phyloP scores from a whole-genome alignment of 2,888 invertebrate genomes.

The Eumerus sabulonum region DNA sequence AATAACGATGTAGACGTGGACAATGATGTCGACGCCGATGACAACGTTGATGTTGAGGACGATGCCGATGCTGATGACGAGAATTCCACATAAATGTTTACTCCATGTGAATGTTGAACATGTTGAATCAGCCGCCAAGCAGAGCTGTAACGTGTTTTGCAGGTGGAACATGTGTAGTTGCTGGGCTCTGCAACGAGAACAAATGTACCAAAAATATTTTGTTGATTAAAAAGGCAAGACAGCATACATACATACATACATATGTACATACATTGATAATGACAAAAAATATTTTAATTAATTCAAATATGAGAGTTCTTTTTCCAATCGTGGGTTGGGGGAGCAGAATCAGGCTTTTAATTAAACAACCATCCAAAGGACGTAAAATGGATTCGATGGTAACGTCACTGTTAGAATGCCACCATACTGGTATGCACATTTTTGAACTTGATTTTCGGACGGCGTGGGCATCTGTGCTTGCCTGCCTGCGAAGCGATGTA shows the following conservation, averaged over 20 bases:
- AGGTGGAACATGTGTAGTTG: slow-evolving; percentile 95
- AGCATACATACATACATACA: no score
- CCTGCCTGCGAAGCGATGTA: slow-evolving; percentile 40
- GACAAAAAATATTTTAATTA: slow-evolving; percentile 31
- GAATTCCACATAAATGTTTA: slow-evolving; percentile 92
- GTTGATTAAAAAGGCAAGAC: slow-evolving; percentile 34
- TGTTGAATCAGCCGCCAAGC: slow-evolving; percentile 98
- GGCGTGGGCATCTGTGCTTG: slow-evolving; percentile 41
- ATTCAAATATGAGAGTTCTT: slow-evolving; percentile 30
- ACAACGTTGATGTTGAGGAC: slow-evolving; percentile 71
- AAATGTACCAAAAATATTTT: neutral
- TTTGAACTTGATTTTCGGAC: slow-evolving; percentile 59
- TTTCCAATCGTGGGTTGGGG: no score
- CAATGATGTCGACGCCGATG: slow-evolving; percentile 55
- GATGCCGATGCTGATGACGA: slow-evolving; percentile 73
- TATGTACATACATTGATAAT: no score
- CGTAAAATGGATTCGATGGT: slow-evolving; percentile 45
- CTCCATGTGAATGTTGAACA: slow-evolving; percentile 95
- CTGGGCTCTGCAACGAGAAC: slow-evolving; percentile 87
- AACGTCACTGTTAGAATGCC: neutral
- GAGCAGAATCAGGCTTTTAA: slow-evolving; percentile 38
- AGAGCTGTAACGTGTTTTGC: slow-evolving; percentile 94
- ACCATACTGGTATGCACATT: slow-evolving; percentile 1
- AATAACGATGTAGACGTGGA: slow-evolving; percentile 66
- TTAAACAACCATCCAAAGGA: slow-evolving; percentile 51